Percentiles rank a stretch among this genome's conserved stretches.
phyloP scores from a whole-genome alignment of 2,888 invertebrate species.

The Synanthedon tipuliformis region DNA sequence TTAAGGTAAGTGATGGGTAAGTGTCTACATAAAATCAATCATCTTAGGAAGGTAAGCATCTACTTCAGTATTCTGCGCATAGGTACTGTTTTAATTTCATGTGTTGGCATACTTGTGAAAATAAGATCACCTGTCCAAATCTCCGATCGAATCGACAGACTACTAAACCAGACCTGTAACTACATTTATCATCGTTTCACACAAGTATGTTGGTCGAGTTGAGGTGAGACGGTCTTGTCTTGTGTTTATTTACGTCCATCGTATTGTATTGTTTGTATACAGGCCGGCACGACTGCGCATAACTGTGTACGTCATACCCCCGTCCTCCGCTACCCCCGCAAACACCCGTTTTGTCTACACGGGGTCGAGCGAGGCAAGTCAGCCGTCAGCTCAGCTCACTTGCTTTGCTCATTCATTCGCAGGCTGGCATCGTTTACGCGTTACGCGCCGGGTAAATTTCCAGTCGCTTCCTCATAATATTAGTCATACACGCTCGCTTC shows the following conservation, averaged over 20 bases:
- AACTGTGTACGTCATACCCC: conserved; percentile 55
- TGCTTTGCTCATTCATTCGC: conserved; percentile 69
- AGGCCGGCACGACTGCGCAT: conserved; percentile 69
- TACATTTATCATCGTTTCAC: conserved; percentile 37
- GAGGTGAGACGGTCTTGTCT: conserved; percentile 44
- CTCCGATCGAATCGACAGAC: conserved; percentile 23
- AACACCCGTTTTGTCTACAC: conserved; percentile 53
- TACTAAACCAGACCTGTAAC: conserved; percentile 52
- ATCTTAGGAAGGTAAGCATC: no score
- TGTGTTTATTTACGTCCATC: conserved; percentile 70
- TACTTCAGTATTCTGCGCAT: no score
- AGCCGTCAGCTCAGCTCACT: conserved; percentile 46
- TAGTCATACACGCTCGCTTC: neutral
- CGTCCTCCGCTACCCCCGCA: conserved; percentile 39
- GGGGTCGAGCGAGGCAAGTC: conserved; percentile 20
- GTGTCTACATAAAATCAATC: no score
- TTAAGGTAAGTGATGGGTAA: no score
- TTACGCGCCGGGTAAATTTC: conserved; percentile 42
- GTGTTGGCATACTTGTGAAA: neutral
- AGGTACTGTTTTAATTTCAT: no score
- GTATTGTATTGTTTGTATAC: conserved; percentile 71
- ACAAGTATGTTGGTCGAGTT: conserved; percentile 25
- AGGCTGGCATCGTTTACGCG: conserved; percentile 26
- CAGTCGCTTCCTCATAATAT: conserved; percentile 16
- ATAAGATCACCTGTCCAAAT: conserved; percentile 9